phyloP scores from a whole-genome alignment of 2,888 invertebrate genomes.

The Lottia gigantea region DNA sequence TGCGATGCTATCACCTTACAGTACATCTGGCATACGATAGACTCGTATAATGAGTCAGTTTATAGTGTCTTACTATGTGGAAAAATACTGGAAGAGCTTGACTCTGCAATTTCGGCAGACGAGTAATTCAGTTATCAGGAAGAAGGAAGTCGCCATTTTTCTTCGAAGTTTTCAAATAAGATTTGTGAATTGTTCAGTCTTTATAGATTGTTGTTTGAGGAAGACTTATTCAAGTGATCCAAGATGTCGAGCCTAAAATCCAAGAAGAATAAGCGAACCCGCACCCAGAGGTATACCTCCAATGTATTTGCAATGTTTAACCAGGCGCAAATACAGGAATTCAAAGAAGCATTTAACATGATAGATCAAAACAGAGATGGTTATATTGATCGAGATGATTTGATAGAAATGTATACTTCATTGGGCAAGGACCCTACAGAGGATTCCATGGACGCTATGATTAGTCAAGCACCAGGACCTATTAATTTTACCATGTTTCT shows the following conservation, averaged over 20 bases:
- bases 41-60: too few species aligned
- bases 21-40: not conserved
- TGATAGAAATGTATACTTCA: constrained; percentile 64
- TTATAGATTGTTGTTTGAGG: too few species aligned
- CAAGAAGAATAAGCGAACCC: constrained; percentile 58
- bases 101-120: not conserved
- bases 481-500: constrained; percentile 69
- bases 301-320: constrained; percentile 69
- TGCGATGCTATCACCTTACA: not conserved
- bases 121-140: not conserved
- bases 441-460: constrained; percentile 62
- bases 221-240: not conserved
- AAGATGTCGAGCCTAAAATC: constrained; percentile 60
- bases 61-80: too few species aligned
- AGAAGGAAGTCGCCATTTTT: not conserved
- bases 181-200: too few species aligned
- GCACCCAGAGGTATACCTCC: constrained; percentile 66
- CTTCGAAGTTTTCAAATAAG: too few species aligned
- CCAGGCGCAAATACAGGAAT: constrained; percentile 67
- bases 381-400: constrained; percentile 64
- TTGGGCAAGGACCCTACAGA: constrained; percentile 66
- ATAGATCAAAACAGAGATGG: constrained; percentile 67
- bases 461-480: constrained; percentile 64
- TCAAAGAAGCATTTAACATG: constrained; percentile 68
- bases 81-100: not conserved